Evolutionary conservation across 2,888 invertebrate genomes (phyloP).

Genomic region (Oscheius sp.): DNA sequence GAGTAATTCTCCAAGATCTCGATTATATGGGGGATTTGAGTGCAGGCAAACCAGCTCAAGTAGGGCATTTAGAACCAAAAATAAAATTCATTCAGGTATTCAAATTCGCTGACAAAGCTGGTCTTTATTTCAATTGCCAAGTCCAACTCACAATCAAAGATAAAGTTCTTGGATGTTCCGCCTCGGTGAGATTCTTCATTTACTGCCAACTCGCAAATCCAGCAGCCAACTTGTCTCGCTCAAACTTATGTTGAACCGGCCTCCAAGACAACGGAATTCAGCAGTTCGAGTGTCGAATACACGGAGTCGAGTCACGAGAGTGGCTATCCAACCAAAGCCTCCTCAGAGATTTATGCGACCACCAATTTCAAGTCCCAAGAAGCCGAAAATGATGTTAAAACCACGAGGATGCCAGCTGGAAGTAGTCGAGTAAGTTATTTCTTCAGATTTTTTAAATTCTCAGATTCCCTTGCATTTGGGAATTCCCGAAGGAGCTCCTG

Average conservation of each 20-base stretch:
- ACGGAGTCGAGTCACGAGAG: constrained; percentile 39
- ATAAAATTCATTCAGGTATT: constrained; percentile 35
- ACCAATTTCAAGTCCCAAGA: background rate
- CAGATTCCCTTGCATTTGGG: constrained; percentile 6
- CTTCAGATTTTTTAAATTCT: too few relatives aligned
- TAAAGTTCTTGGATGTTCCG: constrained; percentile 49
- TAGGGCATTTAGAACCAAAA: constrained; percentile 16
- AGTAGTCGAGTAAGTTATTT: background rate
- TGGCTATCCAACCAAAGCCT: constrained; percentile 48
- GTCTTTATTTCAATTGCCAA: constrained; percentile 69
- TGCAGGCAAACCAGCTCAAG: constrained; percentile 64
- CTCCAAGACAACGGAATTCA: constrained; percentile 42
- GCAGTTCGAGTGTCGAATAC: constrained; percentile 33
- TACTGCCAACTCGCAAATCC: background rate
- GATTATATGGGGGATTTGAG: constrained; percentile 63
- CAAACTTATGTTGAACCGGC: constrained; percentile 51
- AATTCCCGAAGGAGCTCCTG: constrained; percentile 5
- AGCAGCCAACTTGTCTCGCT: constrained; percentile 45
- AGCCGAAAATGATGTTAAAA: too few relatives aligned
- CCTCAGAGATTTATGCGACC: background rate
- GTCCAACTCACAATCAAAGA: constrained; percentile 67
- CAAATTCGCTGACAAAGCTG: constrained; percentile 68
- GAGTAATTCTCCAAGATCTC: constrained; percentile 64
- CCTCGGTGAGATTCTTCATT: constrained; percentile 39
- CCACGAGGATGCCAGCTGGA: background rate